Evolutionary conservation across 2,888 invertebrate genomes (phyloP).

Genomic region (Microctonus brassicae): DNA sequence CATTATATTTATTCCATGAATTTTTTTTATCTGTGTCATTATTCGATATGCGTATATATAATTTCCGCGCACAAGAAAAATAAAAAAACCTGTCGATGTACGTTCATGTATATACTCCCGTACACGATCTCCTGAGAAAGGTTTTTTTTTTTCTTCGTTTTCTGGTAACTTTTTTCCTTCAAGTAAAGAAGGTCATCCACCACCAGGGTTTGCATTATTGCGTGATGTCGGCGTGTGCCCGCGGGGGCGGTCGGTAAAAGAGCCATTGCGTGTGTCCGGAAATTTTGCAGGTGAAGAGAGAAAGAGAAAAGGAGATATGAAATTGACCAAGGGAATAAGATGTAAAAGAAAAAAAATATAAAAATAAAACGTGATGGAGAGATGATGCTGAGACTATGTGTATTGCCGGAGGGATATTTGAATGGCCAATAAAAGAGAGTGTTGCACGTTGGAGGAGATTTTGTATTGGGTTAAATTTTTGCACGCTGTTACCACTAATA

Average conservation of each 20-base stretch:
- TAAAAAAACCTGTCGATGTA: no score
- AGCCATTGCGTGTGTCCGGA: conserved; percentile 28
- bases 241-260: conserved; percentile 61
- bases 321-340: neutral
- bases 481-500: conserved; percentile 32
- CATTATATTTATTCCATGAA: no score
- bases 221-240: conserved; percentile 67
- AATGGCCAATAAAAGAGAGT: conserved; percentile 25
- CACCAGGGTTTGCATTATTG: conserved; percentile 45
- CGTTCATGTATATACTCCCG: no score
- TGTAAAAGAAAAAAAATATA: conserved; percentile 26
- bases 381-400: conserved; percentile 26
- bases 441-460: conserved; percentile 36
- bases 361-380: conserved; percentile 27
- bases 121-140: no score
- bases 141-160: no score
- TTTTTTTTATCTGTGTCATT: no score
- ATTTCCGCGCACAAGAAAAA: no score
- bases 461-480: conserved; percentile 41
- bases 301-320: neutral
- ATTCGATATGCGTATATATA: no score
- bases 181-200: neutral
- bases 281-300: conserved; percentile 40
- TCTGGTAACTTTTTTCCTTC: neutral
- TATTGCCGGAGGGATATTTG: conserved; percentile 7